Percentiles rank a stretch among this genome's conserved stretches.
Evolutionary conservation across 1,140 invertebrate genomes (phyloP).

Genomic region (Mylabris phalerata): DNA sequence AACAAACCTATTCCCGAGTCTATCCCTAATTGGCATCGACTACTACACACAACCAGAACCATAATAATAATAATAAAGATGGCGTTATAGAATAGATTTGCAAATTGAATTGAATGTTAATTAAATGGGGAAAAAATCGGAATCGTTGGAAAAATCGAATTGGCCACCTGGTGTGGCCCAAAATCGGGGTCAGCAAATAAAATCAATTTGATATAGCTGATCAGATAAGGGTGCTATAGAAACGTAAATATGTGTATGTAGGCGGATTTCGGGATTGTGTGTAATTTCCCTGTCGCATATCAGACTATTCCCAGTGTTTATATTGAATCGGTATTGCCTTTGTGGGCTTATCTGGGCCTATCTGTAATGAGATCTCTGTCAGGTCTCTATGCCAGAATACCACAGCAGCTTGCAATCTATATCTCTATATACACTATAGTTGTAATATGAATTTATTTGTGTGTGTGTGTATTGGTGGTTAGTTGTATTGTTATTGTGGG

Average conservation of each 20-base stretch:
- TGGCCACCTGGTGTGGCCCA: too few species aligned
- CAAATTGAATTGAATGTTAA: too few species aligned
- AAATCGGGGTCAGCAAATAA: conserved; percentile 37
- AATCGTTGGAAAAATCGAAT: too few species aligned
- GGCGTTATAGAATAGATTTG: too few species aligned
- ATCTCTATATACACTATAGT: too few species aligned
- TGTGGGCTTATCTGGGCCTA: conserved; percentile 39
- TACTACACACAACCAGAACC: too few species aligned
- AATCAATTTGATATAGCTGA: conserved; percentile 32
- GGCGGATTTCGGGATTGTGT: conserved; percentile 40
- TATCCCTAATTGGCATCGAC: conserved; percentile 28
- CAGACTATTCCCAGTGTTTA: conserved; percentile 36
- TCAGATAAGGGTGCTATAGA: conserved; percentile 31
- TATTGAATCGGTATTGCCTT: conserved; percentile 40
- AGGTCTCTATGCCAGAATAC: conserved; percentile 30
- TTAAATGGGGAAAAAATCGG: too few species aligned
- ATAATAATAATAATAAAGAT: too few species aligned
- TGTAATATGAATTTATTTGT: not conserved
- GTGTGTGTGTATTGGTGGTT: not conserved
- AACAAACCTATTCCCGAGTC: conserved; percentile 17
- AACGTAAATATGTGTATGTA: conserved; percentile 35
- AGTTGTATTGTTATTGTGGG: conserved; percentile 18
- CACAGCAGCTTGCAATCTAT: not conserved
- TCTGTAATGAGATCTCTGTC: conserved; percentile 41
- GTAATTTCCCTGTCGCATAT: conserved; percentile 39